Base-by-base conservation (phyloP, 2,113 vertebrate species). In the Malurus melanocephalus region DNA sequence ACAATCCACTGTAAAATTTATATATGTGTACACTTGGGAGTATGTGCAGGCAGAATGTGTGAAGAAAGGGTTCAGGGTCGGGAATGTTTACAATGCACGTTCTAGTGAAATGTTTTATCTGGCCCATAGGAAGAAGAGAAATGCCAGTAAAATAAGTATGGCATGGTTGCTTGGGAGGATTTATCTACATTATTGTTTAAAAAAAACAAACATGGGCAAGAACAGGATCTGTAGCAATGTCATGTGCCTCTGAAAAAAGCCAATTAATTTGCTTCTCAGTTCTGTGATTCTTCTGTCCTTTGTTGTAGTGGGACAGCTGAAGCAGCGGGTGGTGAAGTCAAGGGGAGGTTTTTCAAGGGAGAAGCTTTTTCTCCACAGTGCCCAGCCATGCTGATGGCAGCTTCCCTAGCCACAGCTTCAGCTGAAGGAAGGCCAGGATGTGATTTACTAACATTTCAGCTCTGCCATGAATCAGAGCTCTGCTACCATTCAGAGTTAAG, bases 401-500 rank as follows among this genome's bases (percentile, higher is more conserved):
- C 38, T 69, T 73, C 46, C 76, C 22, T 53, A 87, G 43, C 16
- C 56, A 60, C 59, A 80, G 15, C 32, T 76, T n/a, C 40, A 72
- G n/a, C 42, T 73, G 55, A 75, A 72, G 55, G 48, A 65, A 87
- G 19, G 23, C 18, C 40, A 10, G 46, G 40, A 52, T 82, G 38
- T 28, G 40, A 28, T 85, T 69, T 87, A 53, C 43, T 46, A 55
- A 14, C 52, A 55, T 59, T 85, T 82, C 43, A 80, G 12, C 46
- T 79, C 59, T 69, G 15, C 40, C 74, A 28, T 90, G 74, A 69
- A 80, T 69, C 40, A 88, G 33, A 77, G 15, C 42, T 66, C 45
- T 77, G 76, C 56, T 82, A 14, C 46, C 35, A 76, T 61, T 66
- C 55, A 66, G 40, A 87, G 62, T 85, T 66, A 51, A 90, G 51